Conservation (phyloP, 2,113 vertebrate genomes). For the Solea solea region DNA sequence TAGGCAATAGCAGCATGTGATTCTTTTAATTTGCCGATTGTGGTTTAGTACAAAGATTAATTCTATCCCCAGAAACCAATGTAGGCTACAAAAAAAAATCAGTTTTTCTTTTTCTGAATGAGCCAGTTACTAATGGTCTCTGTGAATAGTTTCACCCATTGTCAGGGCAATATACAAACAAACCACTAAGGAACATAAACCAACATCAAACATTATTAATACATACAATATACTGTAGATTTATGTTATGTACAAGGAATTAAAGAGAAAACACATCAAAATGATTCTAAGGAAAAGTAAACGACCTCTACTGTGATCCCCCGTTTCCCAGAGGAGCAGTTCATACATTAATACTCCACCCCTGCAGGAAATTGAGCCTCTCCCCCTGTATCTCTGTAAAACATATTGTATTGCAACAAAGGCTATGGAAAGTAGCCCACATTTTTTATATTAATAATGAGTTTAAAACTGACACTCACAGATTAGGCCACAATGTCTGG, state of each 20-base stretch:
- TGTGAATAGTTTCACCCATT: constrained; percentile 14
- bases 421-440: constrained; percentile 57
- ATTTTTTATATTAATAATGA: constrained; percentile 70
- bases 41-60: constrained; percentile 26
- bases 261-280: constrained; percentile 48
- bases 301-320: constrained; percentile 51
- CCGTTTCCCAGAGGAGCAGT: constrained; percentile 53
- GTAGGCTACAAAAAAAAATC: constrained; percentile 6
- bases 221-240: constrained; percentile 16
- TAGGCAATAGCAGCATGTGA: neutral
- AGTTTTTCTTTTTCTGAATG: constrained; percentile 14
- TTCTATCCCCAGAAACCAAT: constrained; percentile 27
- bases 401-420: constrained; percentile 71
- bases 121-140: neutral
- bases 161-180: constrained; percentile 19
- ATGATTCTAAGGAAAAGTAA: constrained; percentile 57
- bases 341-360: constrained; percentile 61
- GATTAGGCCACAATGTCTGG: constrained; percentile 68
- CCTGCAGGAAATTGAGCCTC: constrained; percentile 65
- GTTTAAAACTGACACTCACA: constrained; percentile 68
- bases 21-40: constrained; percentile 16
- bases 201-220: constrained; percentile 29
- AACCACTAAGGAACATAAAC: constrained; percentile 35
- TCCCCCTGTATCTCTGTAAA: constrained; percentile 67
- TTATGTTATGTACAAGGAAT: constrained; percentile 56